Base-by-base conservation (phyloP, 2,888 invertebrate species). In the Nematopogon swammerdamellus region DNA sequence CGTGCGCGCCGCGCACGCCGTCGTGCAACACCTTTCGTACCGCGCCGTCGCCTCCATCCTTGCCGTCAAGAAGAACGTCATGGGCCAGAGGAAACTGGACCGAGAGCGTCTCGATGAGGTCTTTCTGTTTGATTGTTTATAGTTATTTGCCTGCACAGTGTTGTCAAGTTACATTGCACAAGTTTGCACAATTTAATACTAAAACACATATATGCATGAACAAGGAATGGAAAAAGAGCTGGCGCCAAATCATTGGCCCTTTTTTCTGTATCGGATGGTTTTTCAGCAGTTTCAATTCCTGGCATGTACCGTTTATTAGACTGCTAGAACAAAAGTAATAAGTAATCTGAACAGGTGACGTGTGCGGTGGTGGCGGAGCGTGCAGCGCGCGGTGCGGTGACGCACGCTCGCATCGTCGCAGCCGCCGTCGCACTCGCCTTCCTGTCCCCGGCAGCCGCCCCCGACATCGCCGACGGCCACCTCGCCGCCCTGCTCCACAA, bases 21-120 rank as follows among this genome's bases (percentile, higher is more conserved):
- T 92, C 45, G 70, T 88, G 16, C 95, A 95, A 62, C 90, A 93
- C 70, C 77, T 92, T 44, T 82, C 86, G 56, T 90, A 90, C 67
- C 89, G 89, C 67, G 84, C 88, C 6, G 74, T 92, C 44, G 81
- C 82, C 45, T 81, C 86, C 45, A 74, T 94, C 50, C 73, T 82
- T 47, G 81, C 77, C 51, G 86, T 89, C 1, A 89, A 89, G 69
- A 90, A 86, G 75, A 81, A 81, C 62, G 76, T 84, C 56, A 80
- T 85, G 59, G 76, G 79, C 54, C 84, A 85, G 58, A 85, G 85
- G 61, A 83, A 82, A 52, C 84, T 85, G 62, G 85, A 85, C 51
- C 84, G 84, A 57, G 84, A 85, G 60, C 82, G 85, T 63, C 68
- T 87, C 20, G 88, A 88, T 68, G 84, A 86, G 53, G 36, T 36